Evolutionary conservation across 2,797 vertebrate genomes (phyloP).

Genomic region (Pipistrellus kuhlii): DNA sequence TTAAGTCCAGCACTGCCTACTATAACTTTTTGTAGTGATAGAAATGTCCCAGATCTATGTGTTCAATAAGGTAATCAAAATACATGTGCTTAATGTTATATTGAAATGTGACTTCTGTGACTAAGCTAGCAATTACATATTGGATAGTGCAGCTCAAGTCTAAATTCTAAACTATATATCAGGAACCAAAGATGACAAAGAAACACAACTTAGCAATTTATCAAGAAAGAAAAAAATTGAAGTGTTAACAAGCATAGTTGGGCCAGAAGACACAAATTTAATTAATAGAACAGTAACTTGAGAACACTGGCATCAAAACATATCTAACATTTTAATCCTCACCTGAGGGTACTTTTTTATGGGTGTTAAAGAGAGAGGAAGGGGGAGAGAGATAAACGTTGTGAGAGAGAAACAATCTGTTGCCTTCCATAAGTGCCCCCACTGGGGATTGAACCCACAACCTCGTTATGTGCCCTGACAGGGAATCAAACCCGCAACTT

Average conservation of each 20-base stretch:
- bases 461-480: background rate
- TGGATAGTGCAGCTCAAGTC: background rate
- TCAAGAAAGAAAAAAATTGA: constrained; percentile 58
- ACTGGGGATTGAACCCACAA: background rate
- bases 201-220: constrained; percentile 55
- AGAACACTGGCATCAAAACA: constrained; percentile 67
- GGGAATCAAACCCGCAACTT: background rate
- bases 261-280: constrained; percentile 65
- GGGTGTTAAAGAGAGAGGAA: background rate
- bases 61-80: background rate
- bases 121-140: background rate
- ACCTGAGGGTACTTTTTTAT: background rate
- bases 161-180: background rate
- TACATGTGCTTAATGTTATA: background rate
- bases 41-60: background rate
- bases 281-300: constrained; percentile 50
- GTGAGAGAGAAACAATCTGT: background rate
- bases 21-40: background rate
- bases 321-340: constrained; percentile 39
- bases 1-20: background rate
- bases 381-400: background rate
- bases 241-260: constrained; percentile 60
- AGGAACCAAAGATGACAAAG: constrained; percentile 40
- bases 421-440: background rate
- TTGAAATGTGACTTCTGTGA: background rate